A percentile compares a stretch with the other conserved stretches of the same genome.
These are phyloP conservation scores for Larimichthys crocea DNA, from an alignment of 2,113 vertebrate genomes.

Conservation along the genomic window DNA sequence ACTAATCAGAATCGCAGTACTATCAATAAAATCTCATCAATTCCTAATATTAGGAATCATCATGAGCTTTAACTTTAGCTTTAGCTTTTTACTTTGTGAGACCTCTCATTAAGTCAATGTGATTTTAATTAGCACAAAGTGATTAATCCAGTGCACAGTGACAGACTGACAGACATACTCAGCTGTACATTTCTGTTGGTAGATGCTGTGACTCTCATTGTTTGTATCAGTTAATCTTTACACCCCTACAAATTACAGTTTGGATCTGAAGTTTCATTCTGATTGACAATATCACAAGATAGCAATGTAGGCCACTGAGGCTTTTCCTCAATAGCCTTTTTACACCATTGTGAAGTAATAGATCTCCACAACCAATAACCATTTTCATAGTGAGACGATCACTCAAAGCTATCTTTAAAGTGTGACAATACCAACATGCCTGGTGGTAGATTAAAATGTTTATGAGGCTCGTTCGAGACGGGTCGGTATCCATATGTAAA, in stretches of 20 bases:
- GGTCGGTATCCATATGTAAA: conserved; percentile 63
- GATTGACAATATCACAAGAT: background rate
- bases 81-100: no score
- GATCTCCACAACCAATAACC: conserved; percentile 43
- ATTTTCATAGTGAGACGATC: conserved; percentile 30
- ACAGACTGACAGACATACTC: background rate
- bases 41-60: no score
- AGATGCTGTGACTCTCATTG: background rate
- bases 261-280: background rate
- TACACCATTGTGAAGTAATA: conserved; percentile 11
- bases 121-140: no score
- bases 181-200: background rate
- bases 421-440: conserved; percentile 59
- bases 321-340: background rate
- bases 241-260: background rate
- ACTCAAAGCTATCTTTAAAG: conserved; percentile 28
- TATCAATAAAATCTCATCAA: no score
- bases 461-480: conserved; percentile 49
- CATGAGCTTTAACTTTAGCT: no score
- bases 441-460: conserved; percentile 65
- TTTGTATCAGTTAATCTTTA: background rate
- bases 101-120: no score
- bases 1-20: no score
- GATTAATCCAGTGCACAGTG: no score
- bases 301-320: background rate